Evolutionary conservation across 2,797 vertebrate genomes (phyloP), one percentile per base, ranked within the genome.

Genomic region (Poliocrania exsul): DNA sequence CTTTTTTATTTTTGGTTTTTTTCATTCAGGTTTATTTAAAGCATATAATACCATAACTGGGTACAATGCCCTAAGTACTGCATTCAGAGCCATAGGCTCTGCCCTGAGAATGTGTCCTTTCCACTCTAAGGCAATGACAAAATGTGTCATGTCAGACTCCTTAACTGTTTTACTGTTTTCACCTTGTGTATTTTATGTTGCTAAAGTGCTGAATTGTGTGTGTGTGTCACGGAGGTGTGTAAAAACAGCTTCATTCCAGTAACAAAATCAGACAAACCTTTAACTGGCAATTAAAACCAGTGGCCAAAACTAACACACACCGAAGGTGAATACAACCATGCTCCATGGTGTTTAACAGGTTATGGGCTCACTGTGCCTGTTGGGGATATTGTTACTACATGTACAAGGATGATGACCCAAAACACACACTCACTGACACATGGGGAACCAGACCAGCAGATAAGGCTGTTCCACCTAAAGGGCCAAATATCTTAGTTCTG

Each of bases 401-500:
- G 17, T 37, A 38, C 8, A 24, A 33, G 13, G 46, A 28, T 23
- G 46, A 10, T 13, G 4, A 7, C 6, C 21, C 51, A 46, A 51
- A 40, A 51, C 4, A 2, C 15, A 6, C 29, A 4, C 5, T 40
- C 33, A 42, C 23, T 12, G 33, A 58, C 15, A 44, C 19, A 18
- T n/a, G 21, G 0, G 0, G 18, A 28, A 31, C 13, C 35, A 35
- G 33, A 18, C 17, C 38, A 47, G 31, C 9, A 53, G 46, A n/a
- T 14, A 0, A 0, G 9, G 20, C 1, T 9, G 1, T 7, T 31
- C 29, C 21, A 53, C 21, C 6, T 15, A 51, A 51, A 65, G 24
- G 37, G 16, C n/a, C 58, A 65, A 8, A 71, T 16, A 40, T 40
- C 40, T 40, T 40, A 42, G 16, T 42, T 42, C 16, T 42, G 40